A percentile compares a stretch with the other conserved stretches of the same genome.
These are phyloP conservation scores for Eutrigla gurnardus DNA, from an alignment of 2,797 vertebrate species.

Conservation along the genomic window DNA sequence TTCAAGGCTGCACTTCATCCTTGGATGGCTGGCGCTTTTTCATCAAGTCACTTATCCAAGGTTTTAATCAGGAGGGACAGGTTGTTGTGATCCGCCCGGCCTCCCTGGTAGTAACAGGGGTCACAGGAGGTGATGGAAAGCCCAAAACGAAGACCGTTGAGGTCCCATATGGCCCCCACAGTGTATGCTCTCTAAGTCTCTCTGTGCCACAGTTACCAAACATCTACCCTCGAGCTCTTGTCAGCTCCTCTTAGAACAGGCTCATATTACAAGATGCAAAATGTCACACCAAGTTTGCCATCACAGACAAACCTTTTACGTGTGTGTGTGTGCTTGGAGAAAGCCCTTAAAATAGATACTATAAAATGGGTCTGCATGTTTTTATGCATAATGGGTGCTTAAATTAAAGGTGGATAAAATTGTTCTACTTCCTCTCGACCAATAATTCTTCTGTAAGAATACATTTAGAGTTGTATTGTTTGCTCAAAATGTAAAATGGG, in stretches of 20 bases:
- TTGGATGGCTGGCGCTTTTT: slow-evolving; percentile 42
- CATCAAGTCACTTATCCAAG: slow-evolving; percentile 51
- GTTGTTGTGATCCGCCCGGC: slow-evolving; percentile 65
- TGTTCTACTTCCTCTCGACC: neutral
- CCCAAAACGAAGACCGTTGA: slow-evolving; percentile 57
- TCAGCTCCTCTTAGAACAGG: slow-evolving; percentile 77
- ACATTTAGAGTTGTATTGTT: slow-evolving; percentile 51
- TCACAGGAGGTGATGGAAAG: slow-evolving; percentile 66
- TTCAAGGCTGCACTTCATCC: slow-evolving; percentile 48
- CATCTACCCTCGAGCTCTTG: slow-evolving; percentile 73
- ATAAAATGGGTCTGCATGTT: slow-evolving; percentile 4
- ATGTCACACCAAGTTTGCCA: slow-evolving; percentile 74
- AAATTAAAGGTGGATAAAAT: slow-evolving; percentile 22
- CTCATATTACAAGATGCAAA: slow-evolving; percentile 79
- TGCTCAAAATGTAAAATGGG: slow-evolving; percentile 33
- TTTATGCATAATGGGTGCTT: slow-evolving; percentile 10
- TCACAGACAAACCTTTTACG: slow-evolving; percentile 49
- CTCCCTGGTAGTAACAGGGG: slow-evolving; percentile 53
- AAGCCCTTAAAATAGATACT: slow-evolving; percentile 39
- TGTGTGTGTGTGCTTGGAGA: slow-evolving; percentile 31
- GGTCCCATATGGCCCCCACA: slow-evolving; percentile 60
- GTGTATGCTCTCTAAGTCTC: slow-evolving; percentile 47
- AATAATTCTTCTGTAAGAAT: slow-evolving; percentile 12
- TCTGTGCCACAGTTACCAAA: slow-evolving; percentile 69
- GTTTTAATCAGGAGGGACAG: slow-evolving; percentile 61